Base-by-base conservation (phyloP, 2,113 vertebrate genomes). In the Conger conger region DNA sequence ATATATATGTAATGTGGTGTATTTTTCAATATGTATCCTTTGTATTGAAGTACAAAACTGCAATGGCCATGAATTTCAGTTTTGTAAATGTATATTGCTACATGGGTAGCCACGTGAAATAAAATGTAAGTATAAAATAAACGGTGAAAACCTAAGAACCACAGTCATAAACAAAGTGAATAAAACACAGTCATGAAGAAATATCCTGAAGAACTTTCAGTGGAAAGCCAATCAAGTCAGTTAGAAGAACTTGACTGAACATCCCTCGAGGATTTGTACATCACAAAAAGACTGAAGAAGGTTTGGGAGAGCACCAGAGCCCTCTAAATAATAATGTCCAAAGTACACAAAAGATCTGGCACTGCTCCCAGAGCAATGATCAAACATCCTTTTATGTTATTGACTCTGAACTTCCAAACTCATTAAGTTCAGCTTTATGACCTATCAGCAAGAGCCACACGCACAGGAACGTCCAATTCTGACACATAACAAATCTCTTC, bases 341-440 rank as follows among this genome's bases (percentile, higher is more conserved):
- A 73, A 73, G 68, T 6, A 27, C n/a, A n/a, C 27, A 11, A 8
- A 73, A 73, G 27, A 73, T 73, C 68, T 73, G 68, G 68, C 68
- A 30, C n/a, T 13, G 6, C n/a, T 73, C 68, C 68, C n/a, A 33
- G n/a, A 1, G 68, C n/a, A 0, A 63, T 63, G 57, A 63, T 63
- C 57, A 63, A 63, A 63, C 57, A 7, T 73, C n/a, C 27, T 13
- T 73, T 73, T 33, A 73, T 33, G 68, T n/a, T 33, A 73, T 73
- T 73, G 68, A 73, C 68, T 73, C n/a, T 33, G 68, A 73, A 73
- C 68, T 73, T 73, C 68, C 78, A 38, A 35, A 79, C 36, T 79
- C 13, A 38, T 79, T 40, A 42, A 11, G 78, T 38, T 38, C 18
- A 79, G 78, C 38, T n/a, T n/a, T 40, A 38, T 40, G 36, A 20